Conservation (phyloP, 2,113 vertebrate species). For the Antechinus stuartii region DNA sequence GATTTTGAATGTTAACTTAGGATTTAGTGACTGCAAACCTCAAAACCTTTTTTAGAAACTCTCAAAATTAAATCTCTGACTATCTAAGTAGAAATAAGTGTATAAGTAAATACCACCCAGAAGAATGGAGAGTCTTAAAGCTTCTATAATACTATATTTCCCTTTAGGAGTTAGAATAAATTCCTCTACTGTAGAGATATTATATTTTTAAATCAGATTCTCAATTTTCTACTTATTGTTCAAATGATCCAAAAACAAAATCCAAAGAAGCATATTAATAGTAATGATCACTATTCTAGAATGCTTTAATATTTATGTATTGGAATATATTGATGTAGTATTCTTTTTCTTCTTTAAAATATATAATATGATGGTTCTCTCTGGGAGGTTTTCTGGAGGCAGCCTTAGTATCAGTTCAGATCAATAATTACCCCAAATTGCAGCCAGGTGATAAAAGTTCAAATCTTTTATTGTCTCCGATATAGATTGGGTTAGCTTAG, state of each 20-base stretch:
- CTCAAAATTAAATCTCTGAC: not conserved
- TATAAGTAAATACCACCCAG: not conserved
- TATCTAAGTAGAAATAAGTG: not conserved
- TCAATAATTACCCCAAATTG: no score
- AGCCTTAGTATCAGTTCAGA: no score
- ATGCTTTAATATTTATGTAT: not conserved
- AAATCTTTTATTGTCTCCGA: no score
- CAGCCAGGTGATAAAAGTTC: no score
- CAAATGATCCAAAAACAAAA: not conserved
- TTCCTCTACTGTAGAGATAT: no score
- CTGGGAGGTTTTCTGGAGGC: no score
- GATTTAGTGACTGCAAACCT: not conserved
- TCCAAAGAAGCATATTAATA: not conserved
- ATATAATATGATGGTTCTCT: no score
- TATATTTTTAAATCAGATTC: not conserved
- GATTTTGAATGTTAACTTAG: slow-evolving; percentile 23
- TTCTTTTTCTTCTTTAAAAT: no score
- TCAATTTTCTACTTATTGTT: not conserved
- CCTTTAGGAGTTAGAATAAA: no score
- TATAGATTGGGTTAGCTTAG: no score
- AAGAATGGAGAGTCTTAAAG: not conserved
- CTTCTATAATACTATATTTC: no score
- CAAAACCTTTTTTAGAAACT: not conserved
- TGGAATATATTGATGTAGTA: not conserved
- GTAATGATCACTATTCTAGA: not conserved